Percentiles rank a stretch among this genome's conserved stretches.
These are phyloP conservation scores for Rhopalosiphum maidis DNA, from an alignment of 1,140 invertebrate species.

Conservation along the genomic window DNA sequence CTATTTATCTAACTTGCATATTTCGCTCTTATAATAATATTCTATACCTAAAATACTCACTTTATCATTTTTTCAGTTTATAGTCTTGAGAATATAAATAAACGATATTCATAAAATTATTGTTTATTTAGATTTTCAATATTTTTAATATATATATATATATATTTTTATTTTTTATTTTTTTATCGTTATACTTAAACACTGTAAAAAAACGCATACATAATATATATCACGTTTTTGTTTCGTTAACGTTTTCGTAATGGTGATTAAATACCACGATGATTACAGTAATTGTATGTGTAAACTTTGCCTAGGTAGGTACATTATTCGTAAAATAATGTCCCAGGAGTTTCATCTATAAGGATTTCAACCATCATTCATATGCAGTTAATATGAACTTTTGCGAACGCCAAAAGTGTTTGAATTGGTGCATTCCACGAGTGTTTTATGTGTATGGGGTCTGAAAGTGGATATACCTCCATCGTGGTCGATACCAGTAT, in stretches of 20 bases:
- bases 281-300: not conserved
- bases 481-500: not conserved
- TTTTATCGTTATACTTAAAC: not conserved
- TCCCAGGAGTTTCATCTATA: not conserved
- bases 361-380: not conserved
- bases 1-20: too few relatives aligned
- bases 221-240: not conserved
- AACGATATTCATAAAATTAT: too few relatives aligned
- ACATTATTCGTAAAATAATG: not conserved
- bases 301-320: not conserved
- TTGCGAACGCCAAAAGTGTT: not conserved
- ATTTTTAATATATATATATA: too few relatives aligned
- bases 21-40: too few relatives aligned
- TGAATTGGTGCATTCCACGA: constrained; percentile 25
- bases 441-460: constrained; percentile 21
- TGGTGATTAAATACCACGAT: not conserved
- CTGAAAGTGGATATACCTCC: constrained; percentile 31
- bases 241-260: not conserved
- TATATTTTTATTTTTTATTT: too few relatives aligned
- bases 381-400: not conserved
- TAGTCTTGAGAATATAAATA: too few relatives aligned
- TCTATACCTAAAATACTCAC: too few relatives aligned
- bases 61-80: too few relatives aligned
- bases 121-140: not conserved
- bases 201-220: not conserved